A percentile compares a stretch with the other conserved stretches of the same genome.
phyloP scores from a whole-genome alignment of 1,140 invertebrate genomes.

The Ceratosolen solmsi region DNA sequence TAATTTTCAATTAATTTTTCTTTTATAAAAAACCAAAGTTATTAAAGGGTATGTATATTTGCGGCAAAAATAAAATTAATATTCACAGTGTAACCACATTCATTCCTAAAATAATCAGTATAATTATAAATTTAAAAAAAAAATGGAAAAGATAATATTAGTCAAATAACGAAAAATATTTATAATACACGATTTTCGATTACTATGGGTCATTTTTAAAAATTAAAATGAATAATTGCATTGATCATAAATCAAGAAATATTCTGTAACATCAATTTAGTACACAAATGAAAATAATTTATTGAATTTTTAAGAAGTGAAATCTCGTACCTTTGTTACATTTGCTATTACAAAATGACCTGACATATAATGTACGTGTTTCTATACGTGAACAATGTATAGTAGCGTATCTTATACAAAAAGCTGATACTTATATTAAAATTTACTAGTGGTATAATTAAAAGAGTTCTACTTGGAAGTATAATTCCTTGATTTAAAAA shows the following conservation, averaged over 20 bases:
- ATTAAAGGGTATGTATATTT: conserved; percentile 35
- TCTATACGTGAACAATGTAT: background rate
- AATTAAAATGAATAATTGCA: background rate
- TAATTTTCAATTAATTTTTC: conserved; percentile 42
- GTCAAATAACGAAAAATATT: background rate
- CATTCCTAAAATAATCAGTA: conserved; percentile 40
- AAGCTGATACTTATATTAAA: background rate
- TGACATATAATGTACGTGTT: conserved; percentile 30
- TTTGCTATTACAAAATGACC: conserved; percentile 42
- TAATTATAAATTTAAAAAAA: conserved; percentile 2
- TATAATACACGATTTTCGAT: conserved; percentile 21
- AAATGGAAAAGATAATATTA: conserved; percentile 9
- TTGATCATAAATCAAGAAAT: background rate
- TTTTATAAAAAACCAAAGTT: conserved; percentile 46
- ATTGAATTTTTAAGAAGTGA: background rate
- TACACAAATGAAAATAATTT: background rate
- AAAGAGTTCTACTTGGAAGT: background rate
- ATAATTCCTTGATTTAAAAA: background rate
- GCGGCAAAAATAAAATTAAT: conserved; percentile 18
- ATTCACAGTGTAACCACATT: background rate
- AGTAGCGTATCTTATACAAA: background rate
- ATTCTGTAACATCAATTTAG: conserved; percentile 22
- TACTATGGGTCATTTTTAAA: conserved; percentile 37
- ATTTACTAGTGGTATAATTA: background rate
- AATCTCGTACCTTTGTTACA: conserved; percentile 38